Evolutionary conservation across 2,797 vertebrate genomes (phyloP).

Genomic region (Spheniscus humboldti): DNA sequence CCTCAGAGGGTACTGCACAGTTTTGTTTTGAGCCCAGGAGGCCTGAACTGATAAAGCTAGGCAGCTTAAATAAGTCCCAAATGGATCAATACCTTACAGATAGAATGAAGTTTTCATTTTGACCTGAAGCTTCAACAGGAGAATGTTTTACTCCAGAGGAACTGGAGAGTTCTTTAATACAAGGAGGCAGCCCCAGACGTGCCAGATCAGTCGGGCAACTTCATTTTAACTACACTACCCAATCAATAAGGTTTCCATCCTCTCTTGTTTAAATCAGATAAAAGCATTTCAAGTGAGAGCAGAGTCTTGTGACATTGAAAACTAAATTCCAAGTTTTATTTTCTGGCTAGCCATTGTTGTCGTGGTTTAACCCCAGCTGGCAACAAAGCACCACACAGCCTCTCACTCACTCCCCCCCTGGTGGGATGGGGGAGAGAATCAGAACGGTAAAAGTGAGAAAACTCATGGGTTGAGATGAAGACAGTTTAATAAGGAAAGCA

Average conservation of each 20-base stretch:
- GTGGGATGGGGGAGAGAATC: no score
- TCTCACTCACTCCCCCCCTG: no score
- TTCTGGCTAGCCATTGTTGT: not conserved
- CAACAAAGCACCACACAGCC: no score
- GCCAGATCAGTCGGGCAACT: not conserved
- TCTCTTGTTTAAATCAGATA: not conserved
- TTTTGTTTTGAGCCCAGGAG: not conserved
- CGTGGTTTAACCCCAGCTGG: no score
- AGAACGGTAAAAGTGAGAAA: no score
- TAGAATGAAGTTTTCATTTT: not conserved
- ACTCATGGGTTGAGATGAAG: no score
- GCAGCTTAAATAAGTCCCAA: not conserved
- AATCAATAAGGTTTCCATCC: not conserved
- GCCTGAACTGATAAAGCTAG: not conserved
- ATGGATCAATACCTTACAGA: constrained; percentile 12
- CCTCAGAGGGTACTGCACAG: not conserved
- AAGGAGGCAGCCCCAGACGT: not conserved
- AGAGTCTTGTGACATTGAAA: not conserved
- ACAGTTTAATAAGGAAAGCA: no score
- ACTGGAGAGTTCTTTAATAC: not conserved
- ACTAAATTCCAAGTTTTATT: not conserved
- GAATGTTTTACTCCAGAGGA: not conserved
- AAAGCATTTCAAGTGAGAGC: not conserved
- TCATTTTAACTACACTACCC: not conserved
- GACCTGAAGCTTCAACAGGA: not conserved